Evolutionary conservation across 2,797 vertebrate genomes (phyloP), one percentile per base, ranked within the genome.

Genomic region (Siniperca scherzeri): DNA sequence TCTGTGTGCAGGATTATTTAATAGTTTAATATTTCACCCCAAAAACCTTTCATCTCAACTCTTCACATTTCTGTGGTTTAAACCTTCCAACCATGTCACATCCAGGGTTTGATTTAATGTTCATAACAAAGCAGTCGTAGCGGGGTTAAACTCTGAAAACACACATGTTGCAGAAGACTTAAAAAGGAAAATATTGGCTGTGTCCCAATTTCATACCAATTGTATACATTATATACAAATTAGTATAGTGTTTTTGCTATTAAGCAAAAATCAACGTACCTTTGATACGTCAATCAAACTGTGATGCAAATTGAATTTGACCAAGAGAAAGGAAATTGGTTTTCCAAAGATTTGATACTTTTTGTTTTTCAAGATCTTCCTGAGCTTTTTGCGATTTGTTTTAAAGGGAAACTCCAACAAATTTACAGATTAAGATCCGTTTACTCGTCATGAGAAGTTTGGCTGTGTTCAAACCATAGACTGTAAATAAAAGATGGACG

Each of bases 171-270:
- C 64, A 27, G 46, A 38, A 46, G 3, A 61, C 65, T 19, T 50
- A 9, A 27, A 27, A 38, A 33, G 16, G 10, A 50, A 53, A 75
- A 64, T 13, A 30, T 21, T 1, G 27, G 4, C 60, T 52, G 66
- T 72, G 81, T 78, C 77, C 81, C 77, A 80, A 13, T 70, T 80
- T 78, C 69, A 81, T 2, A 70, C 36, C 44, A 14, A 61, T 1
- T 19, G 2, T 19, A 25, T 9, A 10, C 4, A 25, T n/a, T 10
- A 12, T 48, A n/a, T n/a, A 30, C 30, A 30, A 30, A 30, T 22
- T 11, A 12, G 2, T 19, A 11, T 8, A 50, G 2, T 25, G 10
- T 52, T 36, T 13, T 12, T 46, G 10, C 5, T 21, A 5, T 13
- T 36, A 52, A 33, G 3, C 19, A 30, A 21, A n/a, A 46, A 65